Evolutionary conservation across 2,797 vertebrate species (phyloP).

Genomic region (Halcyon smyrnensis): DNA sequence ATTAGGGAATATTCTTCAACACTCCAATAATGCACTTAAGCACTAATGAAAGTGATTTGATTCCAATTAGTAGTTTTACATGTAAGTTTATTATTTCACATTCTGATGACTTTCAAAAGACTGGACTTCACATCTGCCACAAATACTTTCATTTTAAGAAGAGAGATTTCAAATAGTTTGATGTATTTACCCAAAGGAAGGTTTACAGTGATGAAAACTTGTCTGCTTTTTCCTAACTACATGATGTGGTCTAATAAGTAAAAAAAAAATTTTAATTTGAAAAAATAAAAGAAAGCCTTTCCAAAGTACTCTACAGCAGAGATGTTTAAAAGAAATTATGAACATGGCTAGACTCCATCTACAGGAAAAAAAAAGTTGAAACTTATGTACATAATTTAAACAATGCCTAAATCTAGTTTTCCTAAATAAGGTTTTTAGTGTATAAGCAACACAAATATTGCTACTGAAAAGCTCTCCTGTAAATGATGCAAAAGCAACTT

Average conservation of each 20-base stretch:
- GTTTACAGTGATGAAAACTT: background rate
- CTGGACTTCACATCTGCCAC: background rate
- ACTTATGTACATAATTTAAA: background rate
- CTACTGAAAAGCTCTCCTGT: background rate
- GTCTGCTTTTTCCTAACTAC: background rate
- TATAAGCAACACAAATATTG: background rate
- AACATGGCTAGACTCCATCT: background rate
- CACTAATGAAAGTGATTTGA: background rate
- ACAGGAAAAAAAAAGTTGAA: background rate
- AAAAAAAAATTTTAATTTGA: no score
- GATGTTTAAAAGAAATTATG: background rate
- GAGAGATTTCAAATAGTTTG: background rate
- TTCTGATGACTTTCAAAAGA: background rate
- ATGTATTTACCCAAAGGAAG: background rate
- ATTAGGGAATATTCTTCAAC: conserved; percentile 29
- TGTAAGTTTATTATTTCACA: background rate
- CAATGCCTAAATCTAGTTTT: background rate
- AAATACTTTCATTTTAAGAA: background rate
- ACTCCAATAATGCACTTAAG: background rate
- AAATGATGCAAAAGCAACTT: background rate
- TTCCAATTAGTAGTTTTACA: background rate
- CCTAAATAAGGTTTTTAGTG: background rate
- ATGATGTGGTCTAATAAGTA: background rate
- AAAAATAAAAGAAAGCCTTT: background rate
- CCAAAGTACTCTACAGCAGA: background rate